These are phyloP conservation scores for Bucco capensis DNA, from an alignment of 2,113 vertebrate genomes.

Conservation along the genomic window DNA sequence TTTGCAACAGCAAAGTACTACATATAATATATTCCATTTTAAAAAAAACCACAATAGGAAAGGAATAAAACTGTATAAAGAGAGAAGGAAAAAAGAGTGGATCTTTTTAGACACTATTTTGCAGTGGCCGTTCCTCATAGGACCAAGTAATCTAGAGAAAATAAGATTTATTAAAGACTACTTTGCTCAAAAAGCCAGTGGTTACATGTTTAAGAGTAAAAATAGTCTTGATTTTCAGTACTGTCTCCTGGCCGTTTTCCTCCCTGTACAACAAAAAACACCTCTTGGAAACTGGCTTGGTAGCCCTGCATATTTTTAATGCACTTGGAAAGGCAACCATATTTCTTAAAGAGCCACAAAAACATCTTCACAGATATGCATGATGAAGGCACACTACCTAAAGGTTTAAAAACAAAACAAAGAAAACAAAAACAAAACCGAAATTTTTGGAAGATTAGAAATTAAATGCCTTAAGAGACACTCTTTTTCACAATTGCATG, in stretches of 20 bases:
- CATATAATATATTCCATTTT: constrained; percentile 2
- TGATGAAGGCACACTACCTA: neutral
- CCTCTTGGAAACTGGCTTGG: neutral
- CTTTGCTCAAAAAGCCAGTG: constrained; percentile 1
- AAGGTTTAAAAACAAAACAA: neutral
- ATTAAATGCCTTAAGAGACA: neutral
- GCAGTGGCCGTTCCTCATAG: neutral
- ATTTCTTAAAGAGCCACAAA: neutral
- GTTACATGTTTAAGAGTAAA: constrained; percentile 3
- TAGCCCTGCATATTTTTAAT: neutral
- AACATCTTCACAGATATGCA: neutral
- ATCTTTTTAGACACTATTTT: neutral
- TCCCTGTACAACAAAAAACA: neutral
- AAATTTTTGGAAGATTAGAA: neutral
- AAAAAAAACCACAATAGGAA: neutral
- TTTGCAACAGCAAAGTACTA: constrained; percentile 27
- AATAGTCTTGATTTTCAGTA: neutral
- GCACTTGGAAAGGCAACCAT: neutral
- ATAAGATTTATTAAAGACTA: constrained; percentile 1
- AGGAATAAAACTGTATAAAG: constrained; percentile 3
- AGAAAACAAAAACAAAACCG: neutral
- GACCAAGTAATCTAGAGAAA: neutral
- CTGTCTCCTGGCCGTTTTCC: constrained; percentile 9
- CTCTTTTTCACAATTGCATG: neutral
- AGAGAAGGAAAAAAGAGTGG: neutral